These are phyloP conservation scores for Antennarius maculatus DNA, from an alignment of 2,797 vertebrate genomes.

Conservation along the genomic window DNA sequence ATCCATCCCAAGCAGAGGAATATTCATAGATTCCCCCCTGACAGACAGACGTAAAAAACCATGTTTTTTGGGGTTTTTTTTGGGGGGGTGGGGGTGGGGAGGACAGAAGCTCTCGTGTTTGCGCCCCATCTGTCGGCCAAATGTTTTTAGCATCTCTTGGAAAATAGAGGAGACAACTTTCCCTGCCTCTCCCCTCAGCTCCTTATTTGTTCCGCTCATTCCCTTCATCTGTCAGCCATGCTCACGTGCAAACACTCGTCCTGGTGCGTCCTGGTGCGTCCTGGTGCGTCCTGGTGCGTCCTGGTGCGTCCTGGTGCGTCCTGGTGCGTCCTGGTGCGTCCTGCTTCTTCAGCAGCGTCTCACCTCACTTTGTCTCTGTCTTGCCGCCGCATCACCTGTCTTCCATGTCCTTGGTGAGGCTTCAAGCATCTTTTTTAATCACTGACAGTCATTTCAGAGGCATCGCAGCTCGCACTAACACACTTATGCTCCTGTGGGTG, in stretches of 20 bases:
- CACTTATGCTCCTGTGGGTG: constrained; percentile 38
- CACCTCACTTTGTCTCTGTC: constrained; percentile 53
- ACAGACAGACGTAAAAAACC: constrained; percentile 18
- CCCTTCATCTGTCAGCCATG: constrained; percentile 46
- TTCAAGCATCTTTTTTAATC: constrained; percentile 36
- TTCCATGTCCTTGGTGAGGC: constrained; percentile 42
- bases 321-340: constrained; percentile 1
- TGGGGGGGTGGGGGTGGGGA: not conserved
- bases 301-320: constrained; percentile 25
- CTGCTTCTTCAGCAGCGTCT: constrained; percentile 26
- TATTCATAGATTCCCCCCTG: constrained; percentile 24
- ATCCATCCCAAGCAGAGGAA: constrained; percentile 24
- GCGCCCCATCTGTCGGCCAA: constrained; percentile 39
- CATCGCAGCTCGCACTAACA: constrained; percentile 42
- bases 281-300: constrained; percentile 1
- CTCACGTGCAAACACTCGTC: constrained; percentile 32
- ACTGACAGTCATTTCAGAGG: constrained; percentile 54
- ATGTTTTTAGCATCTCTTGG: constrained; percentile 12
- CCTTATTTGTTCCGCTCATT: constrained; percentile 44
- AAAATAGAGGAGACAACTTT: constrained; percentile 1
- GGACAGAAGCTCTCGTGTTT: constrained; percentile 7
- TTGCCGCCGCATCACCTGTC: constrained; percentile 50
- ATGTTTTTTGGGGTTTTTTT: not conserved
- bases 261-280: constrained; percentile 26
- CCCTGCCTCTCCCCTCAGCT: constrained; percentile 48